Percentiles rank a stretch among this genome's conserved stretches.
These are phyloP conservation scores for Caretta caretta DNA, from an alignment of 2,113 vertebrate species.

Conservation along the genomic window DNA sequence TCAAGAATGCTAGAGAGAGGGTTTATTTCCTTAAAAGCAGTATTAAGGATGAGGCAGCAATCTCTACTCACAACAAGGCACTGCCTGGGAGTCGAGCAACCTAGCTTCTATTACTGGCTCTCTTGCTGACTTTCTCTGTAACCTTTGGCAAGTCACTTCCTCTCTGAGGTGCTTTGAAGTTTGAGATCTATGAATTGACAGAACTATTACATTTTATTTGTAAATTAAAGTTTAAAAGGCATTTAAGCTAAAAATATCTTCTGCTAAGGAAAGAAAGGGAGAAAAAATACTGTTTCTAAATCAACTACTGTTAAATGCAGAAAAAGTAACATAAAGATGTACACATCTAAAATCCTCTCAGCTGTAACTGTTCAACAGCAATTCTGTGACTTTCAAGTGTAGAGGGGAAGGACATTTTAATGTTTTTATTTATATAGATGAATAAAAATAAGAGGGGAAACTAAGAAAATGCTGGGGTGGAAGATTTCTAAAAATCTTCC, in stretches of 20 bases:
- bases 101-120: constrained; percentile 15
- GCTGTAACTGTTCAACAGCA: constrained; percentile 11
- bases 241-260: not conserved
- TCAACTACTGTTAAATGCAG: constrained; percentile 7
- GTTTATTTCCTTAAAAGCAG: not conserved
- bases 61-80: not conserved
- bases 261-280: not conserved
- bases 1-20: rapidly evolving
- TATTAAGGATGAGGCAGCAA: constrained; percentile 37
- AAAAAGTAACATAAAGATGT: constrained; percentile 34
- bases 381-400: not conserved
- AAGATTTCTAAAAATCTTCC: not conserved
- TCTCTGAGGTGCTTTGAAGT: not conserved
- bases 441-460: not conserved
- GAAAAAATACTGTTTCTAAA: not conserved
- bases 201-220: not conserved
- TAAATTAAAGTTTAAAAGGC: constrained; percentile 13
- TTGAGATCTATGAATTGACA: constrained; percentile 16
- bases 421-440: not conserved
- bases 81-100: constrained; percentile 16
- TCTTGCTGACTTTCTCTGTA: not conserved
- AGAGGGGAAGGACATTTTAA: not conserved
- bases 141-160: not conserved
- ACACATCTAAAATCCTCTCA: not conserved
- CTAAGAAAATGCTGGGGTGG: not conserved